phyloP scores from a whole-genome alignment of 37 sponge, comb jelly and placozoan species.

The Cladorhizidae sp. region DNA sequence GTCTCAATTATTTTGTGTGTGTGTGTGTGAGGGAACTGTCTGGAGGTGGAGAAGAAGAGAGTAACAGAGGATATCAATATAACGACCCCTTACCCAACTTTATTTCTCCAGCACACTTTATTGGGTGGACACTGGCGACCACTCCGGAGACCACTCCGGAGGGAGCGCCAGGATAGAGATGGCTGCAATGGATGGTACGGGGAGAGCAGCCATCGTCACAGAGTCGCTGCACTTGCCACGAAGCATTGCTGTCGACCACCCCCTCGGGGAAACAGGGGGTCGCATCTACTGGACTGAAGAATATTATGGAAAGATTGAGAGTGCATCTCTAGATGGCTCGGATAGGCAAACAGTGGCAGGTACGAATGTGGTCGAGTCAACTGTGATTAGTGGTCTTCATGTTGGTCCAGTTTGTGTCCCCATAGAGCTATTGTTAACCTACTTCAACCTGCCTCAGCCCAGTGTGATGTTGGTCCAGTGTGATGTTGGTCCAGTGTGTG shows the following conservation, averaged over 20 bases:
- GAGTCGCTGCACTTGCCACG: background rate
- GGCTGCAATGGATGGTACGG: conserved; percentile 31
- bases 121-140: conserved; percentile 25
- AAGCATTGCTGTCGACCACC: conserved; percentile 56
- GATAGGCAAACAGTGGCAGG: conserved; percentile 2
- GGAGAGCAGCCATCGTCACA: conserved; percentile 2
- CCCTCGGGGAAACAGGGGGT: conserved; percentile 25
- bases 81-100: background rate
- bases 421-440: no score
- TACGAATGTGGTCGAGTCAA: background rate
- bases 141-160: background rate
- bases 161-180: conserved; percentile 10
- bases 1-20: background rate
- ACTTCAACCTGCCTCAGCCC: no score
- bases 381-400: background rate
- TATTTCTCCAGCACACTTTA: conserved; percentile 6
- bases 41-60: no score
- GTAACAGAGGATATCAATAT: no score
- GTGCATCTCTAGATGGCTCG: conserved; percentile 12
- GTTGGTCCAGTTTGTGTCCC: no score
- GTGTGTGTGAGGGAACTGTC: no score
- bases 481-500: no score
- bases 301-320: background rate
- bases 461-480: no score
- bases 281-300: conserved; percentile 60